Conservation (phyloP, 2,888 invertebrate genomes). For the Drosophila testacea region DNA sequence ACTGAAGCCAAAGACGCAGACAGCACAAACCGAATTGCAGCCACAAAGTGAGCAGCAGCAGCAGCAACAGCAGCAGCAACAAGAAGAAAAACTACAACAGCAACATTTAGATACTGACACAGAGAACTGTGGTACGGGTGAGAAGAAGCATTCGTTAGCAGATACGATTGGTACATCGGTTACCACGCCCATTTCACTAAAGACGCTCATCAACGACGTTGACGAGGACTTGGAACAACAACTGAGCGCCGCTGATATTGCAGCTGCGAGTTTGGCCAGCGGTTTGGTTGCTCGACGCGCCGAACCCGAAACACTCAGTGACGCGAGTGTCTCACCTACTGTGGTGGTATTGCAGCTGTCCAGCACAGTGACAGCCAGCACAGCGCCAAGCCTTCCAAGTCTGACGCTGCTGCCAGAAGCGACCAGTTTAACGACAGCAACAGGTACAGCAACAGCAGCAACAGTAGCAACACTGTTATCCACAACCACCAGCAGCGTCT, state of each 20-base stretch:
- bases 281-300: constrained; percentile 81
- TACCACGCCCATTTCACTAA: constrained; percentile 82
- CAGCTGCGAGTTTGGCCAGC: constrained; percentile 80
- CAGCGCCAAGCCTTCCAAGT: constrained; percentile 57
- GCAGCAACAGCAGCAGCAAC: constrained; percentile 37
- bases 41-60: constrained; percentile 28
- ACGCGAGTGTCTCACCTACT: constrained; percentile 82
- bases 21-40: constrained; percentile 14
- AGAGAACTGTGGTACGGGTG: constrained; percentile 26
- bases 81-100: constrained; percentile 41
- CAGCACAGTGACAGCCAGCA: constrained; percentile 57
- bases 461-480: constrained; percentile 42
- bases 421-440: constrained; percentile 44
- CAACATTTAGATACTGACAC: constrained; percentile 39
- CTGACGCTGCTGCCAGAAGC: constrained; percentile 54
- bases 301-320: constrained; percentile 82
- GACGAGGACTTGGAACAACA: constrained; percentile 76
- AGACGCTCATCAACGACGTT: constrained; percentile 82
- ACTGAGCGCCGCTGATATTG: constrained; percentile 79
- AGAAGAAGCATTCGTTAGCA: constrained; percentile 80
- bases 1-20: constrained; percentile 54
- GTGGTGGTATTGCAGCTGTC: constrained; percentile 70
- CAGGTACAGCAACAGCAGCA: constrained; percentile 34
- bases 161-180: constrained; percentile 82
- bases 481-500: constrained; percentile 40